phyloP scores from a whole-genome alignment of 2,113 vertebrate genomes.

The Bubalus kerabau region DNA sequence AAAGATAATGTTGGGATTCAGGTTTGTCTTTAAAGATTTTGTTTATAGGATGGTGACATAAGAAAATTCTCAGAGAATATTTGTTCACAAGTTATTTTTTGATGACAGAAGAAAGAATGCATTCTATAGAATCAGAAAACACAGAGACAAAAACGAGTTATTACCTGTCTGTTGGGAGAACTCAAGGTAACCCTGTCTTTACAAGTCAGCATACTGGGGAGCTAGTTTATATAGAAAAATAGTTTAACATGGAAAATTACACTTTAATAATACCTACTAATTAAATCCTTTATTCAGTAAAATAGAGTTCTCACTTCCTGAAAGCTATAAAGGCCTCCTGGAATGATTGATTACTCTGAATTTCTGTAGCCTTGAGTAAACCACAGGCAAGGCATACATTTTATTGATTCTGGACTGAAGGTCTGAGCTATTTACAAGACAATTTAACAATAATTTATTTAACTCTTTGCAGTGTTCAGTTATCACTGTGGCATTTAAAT shows the following conservation, averaged over 20 bases:
- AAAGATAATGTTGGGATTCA: not conserved
- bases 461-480: not conserved
- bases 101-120: not conserved
- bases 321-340: slow-evolving; percentile 32
- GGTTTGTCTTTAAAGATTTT: slow-evolving; percentile 24
- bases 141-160: not conserved
- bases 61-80: not conserved
- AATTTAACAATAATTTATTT: slow-evolving; percentile 38
- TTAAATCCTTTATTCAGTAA: slow-evolving; percentile 55
- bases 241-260: slow-evolving; percentile 48
- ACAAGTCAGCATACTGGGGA: not conserved
- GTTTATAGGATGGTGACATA: not conserved
- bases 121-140: not conserved
- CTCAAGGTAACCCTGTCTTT: slow-evolving; percentile 34
- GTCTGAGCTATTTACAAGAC: not conserved
- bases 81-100: slow-evolving; percentile 42
- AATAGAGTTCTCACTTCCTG: not conserved
- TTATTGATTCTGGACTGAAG: slow-evolving; percentile 20
- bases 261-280: slow-evolving; percentile 58
- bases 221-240: slow-evolving; percentile 40
- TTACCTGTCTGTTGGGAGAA: slow-evolving; percentile 27
- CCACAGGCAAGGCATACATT: not conserved
- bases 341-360: slow-evolving; percentile 40
- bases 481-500: slow-evolving; percentile 37
- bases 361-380: slow-evolving; percentile 24